Conservation (phyloP, 2,113 vertebrate genomes). For the Petrocephalus microphthalmus region DNA sequence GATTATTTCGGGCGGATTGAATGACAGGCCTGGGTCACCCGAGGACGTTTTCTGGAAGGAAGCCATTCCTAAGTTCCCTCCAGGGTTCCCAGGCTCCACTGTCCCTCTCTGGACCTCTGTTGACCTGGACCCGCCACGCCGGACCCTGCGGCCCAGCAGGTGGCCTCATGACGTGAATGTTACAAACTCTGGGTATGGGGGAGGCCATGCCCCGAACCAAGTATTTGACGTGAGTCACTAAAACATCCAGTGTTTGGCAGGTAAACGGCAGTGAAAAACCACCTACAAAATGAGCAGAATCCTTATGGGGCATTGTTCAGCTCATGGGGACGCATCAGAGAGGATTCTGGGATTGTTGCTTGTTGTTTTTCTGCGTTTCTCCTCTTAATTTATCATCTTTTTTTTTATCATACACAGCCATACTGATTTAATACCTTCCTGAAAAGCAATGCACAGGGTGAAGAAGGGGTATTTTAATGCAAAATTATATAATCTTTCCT, state of each 20-base stretch:
- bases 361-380: not conserved
- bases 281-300: not conserved
- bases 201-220: not conserved
- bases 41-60: conserved; percentile 29
- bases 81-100: not conserved
- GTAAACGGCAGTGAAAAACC: not conserved
- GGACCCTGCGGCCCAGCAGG: not conserved
- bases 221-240: not conserved
- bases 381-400: not conserved
- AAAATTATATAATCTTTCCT: not conserved
- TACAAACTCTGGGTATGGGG: not conserved
- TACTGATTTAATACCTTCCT: not conserved
- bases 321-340: not conserved
- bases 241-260: not conserved
- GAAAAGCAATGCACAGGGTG: not conserved
- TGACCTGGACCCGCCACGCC: not conserved
- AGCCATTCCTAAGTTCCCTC: conserved; percentile 30
- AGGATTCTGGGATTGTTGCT: not conserved
- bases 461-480: not conserved
- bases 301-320: not conserved
- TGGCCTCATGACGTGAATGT: not conserved
- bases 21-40: conserved; percentile 3
- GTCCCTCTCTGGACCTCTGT: not conserved
- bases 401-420: not conserved
- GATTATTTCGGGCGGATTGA: not conserved